These are phyloP conservation scores for Orthosia gracilis DNA, from an alignment of 2,888 invertebrate genomes.

Conservation along the genomic window DNA sequence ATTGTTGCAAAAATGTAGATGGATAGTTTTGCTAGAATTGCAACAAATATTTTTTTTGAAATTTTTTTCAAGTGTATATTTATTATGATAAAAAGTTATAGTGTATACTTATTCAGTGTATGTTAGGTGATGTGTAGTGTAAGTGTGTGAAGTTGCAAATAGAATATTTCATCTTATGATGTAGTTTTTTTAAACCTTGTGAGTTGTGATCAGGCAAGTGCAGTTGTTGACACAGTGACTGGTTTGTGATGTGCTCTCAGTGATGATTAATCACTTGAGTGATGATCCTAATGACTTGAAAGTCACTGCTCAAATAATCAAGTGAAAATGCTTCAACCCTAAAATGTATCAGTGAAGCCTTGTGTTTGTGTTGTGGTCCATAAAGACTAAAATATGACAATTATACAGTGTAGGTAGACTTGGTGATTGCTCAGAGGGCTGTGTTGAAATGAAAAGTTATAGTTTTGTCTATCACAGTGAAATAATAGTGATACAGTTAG, in stretches of 20 bases:
- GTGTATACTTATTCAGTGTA: slow-evolving; percentile 87
- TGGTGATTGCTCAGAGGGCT: slow-evolving; percentile 48
- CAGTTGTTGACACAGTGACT: slow-evolving; percentile 69
- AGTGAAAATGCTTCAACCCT: slow-evolving; percentile 57
- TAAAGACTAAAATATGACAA: slow-evolving; percentile 53
- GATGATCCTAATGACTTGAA: slow-evolving; percentile 46
- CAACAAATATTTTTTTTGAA: slow-evolving; percentile 64
- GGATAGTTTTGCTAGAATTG: slow-evolving; percentile 80
- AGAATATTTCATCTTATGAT: slow-evolving; percentile 87
- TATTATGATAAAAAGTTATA: slow-evolving; percentile 78
- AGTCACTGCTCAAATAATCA: slow-evolving; percentile 54
- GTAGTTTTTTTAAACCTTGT: slow-evolving; percentile 90
- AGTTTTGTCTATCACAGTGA: slow-evolving; percentile 48
- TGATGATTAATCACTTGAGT: slow-evolving; percentile 63
- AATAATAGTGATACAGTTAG: slow-evolving; percentile 59
- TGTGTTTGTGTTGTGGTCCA: slow-evolving; percentile 68
- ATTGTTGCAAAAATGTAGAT: slow-evolving; percentile 75
- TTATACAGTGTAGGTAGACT: slow-evolving; percentile 61
- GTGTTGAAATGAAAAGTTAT: slow-evolving; percentile 43
- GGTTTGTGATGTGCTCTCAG: slow-evolving; percentile 67
- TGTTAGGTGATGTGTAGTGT: slow-evolving; percentile 90
- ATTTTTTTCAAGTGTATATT: slow-evolving; percentile 78
- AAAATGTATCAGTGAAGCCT: slow-evolving; percentile 60
- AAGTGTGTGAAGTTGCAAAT: slow-evolving; percentile 88
- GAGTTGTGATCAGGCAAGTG: slow-evolving; percentile 79